Evolutionary conservation across 2,888 invertebrate species (phyloP).

Genomic region (Galerucella nymphaeae): DNA sequence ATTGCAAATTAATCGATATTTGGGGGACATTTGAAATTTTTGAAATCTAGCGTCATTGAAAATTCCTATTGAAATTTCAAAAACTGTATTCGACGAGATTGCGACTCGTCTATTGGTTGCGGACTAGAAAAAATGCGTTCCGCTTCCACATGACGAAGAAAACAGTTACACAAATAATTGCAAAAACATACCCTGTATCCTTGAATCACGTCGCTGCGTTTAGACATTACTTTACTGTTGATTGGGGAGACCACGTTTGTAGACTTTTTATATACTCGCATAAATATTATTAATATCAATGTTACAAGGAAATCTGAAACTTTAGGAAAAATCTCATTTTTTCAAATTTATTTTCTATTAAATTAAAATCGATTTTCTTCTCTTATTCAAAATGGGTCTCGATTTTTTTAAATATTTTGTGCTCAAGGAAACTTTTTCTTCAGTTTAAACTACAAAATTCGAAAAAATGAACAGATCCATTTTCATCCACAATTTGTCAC

Average conservation of each 20-base stretch:
- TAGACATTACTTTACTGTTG: constrained; percentile 58
- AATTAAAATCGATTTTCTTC: too few species aligned
- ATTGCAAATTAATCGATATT: neutral
- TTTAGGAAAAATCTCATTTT: neutral
- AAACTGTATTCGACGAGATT: constrained; percentile 43
- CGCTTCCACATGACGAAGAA: constrained; percentile 61
- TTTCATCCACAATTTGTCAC: neutral
- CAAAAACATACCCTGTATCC: constrained; percentile 95
- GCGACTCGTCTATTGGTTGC: constrained; percentile 56
- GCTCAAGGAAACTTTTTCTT: too few species aligned
- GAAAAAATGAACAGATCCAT: neutral
- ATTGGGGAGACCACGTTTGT: constrained; percentile 58
- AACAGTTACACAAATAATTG: constrained; percentile 81
- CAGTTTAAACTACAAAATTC: too few species aligned
- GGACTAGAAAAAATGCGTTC: constrained; percentile 57
- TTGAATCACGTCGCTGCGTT: constrained; percentile 81
- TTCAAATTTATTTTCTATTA: too few species aligned
- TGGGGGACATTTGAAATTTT: neutral
- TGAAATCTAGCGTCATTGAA: neutral
- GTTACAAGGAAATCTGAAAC: neutral
- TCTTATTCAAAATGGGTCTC: too few species aligned
- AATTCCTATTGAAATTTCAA: constrained; percentile 25
- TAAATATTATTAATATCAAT: constrained; percentile 10
- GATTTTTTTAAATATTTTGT: too few species aligned
- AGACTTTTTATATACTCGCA: constrained; percentile 29